These are phyloP conservation scores for Diachrysia chrysitis DNA, from an alignment of 2,888 invertebrate species.

Conservation along the genomic window DNA sequence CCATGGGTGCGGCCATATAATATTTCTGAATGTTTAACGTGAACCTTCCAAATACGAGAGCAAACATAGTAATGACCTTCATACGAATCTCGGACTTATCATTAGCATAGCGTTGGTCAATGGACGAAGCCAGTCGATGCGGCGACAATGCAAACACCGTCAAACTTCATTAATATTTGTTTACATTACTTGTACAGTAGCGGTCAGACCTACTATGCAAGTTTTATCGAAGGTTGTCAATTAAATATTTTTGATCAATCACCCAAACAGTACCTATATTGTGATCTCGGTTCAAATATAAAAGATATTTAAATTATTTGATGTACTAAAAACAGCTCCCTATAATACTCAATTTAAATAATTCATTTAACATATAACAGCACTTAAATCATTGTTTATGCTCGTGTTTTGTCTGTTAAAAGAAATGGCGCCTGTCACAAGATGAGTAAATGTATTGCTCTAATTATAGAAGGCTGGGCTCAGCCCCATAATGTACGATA, in stretches of 20 bases:
- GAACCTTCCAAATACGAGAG: constrained; percentile 34
- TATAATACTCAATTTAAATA: too few relatives aligned
- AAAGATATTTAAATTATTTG: too few relatives aligned
- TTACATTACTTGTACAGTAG: constrained; percentile 26
- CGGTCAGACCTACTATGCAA: neutral
- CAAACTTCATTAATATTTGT: constrained; percentile 33
- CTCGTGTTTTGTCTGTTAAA: neutral
- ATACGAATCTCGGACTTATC: constrained; percentile 9
- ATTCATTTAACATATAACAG: neutral
- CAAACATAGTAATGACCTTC: constrained; percentile 61
- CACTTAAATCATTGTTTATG: neutral
- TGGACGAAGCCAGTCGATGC: constrained; percentile 27
- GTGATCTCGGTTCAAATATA: too few relatives aligned
- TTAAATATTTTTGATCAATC: neutral
- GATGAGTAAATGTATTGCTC: neutral
- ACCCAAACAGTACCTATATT: neutral
- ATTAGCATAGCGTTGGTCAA: constrained; percentile 50
- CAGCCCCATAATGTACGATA: neutral
- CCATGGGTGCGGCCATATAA: constrained; percentile 32
- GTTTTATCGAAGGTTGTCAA: neutral
- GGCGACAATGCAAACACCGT: constrained; percentile 27
- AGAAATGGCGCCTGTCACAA: neutral
- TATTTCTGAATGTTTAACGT: constrained; percentile 41
- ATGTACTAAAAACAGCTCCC: too few relatives aligned
- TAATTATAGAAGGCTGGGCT: neutral